A percentile compares a stretch with the other conserved stretches of the same genome.
phyloP scores from a whole-genome alignment of 2,888 invertebrate species.

The Coleophora deauratella region DNA sequence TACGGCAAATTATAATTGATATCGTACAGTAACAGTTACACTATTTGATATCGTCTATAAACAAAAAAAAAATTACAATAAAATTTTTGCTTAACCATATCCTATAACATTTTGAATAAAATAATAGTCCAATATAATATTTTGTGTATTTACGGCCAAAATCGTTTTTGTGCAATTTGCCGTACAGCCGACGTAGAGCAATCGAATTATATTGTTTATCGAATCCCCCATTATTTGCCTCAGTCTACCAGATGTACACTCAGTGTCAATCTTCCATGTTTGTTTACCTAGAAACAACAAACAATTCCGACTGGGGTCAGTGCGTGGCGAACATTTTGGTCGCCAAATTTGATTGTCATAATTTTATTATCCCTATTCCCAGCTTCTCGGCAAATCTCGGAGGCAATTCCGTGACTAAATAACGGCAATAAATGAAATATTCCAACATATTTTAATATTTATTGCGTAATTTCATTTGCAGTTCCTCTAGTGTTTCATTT shows the following conservation, averaged over 20 bases:
- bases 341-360: slow-evolving; percentile 61
- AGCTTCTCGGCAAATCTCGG: slow-evolving; percentile 29
- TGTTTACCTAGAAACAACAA: slow-evolving; percentile 70
- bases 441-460: not conserved
- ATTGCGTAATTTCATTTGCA: not conserved
- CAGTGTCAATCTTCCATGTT: slow-evolving; percentile 66
- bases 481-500: not conserved
- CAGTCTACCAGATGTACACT: slow-evolving; percentile 69
- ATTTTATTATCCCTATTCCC: slow-evolving; percentile 38
- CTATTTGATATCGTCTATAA: too few species aligned
- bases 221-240: slow-evolving; percentile 65
- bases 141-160: slow-evolving; percentile 24
- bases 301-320: slow-evolving; percentile 61
- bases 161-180: slow-evolving; percentile 57
- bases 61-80: too few species aligned
- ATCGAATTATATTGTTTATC: slow-evolving; percentile 69
- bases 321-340: slow-evolving; percentile 41
- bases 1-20: too few species aligned
- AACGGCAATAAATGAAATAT: slow-evolving; percentile 14
- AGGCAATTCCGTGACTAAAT: slow-evolving; percentile 31
- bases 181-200: slow-evolving; percentile 38
- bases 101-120: too few species aligned
- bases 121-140: too few species aligned
- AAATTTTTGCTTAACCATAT: too few species aligned
- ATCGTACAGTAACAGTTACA: too few species aligned